A percentile compares a stretch with the other conserved stretches of the same genome.
These are phyloP conservation scores for Strigamia maritima DNA, from an alignment of 2,888 invertebrate species.

Conservation along the genomic window DNA sequence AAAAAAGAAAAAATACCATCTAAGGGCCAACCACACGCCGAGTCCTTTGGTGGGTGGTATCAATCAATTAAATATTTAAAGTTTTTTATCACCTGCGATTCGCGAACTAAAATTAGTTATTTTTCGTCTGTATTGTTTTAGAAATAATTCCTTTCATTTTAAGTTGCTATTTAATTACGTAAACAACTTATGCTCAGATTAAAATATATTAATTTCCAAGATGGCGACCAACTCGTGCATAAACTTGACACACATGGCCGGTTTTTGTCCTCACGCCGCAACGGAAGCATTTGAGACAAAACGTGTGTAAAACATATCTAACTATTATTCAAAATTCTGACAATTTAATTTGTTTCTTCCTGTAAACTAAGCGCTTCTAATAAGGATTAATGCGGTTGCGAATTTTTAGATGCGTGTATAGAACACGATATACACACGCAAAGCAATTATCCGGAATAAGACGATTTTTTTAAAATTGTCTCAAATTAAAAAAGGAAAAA, in stretches of 20 bases:
- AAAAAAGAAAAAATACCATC: neutral
- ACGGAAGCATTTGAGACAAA: neutral
- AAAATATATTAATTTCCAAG: neutral
- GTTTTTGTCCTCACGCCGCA: neutral
- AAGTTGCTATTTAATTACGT: neutral
- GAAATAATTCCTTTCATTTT: neutral
- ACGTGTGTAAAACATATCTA: neutral
- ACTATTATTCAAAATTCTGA: neutral
- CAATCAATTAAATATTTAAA: slow-evolving; percentile 17
- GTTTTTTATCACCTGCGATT: neutral
- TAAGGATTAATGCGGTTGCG: neutral
- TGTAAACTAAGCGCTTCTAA: neutral
- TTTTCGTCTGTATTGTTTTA: neutral
- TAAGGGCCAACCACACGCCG: slow-evolving; percentile 29
- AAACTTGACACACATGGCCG: neutral
- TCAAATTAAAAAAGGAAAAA: too few species aligned
- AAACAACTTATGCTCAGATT: neutral
- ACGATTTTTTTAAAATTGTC: too few species aligned
- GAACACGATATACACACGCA: neutral
- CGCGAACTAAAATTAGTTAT: neutral
- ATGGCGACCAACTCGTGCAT: neutral
- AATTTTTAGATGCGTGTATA: neutral
- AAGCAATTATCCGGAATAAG: too few species aligned
- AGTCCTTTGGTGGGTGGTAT: slow-evolving; percentile 24
- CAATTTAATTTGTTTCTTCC: slow-evolving; percentile 5